phyloP scores from a whole-genome alignment of 2,888 invertebrate genomes.

The Saturnia japonica region DNA sequence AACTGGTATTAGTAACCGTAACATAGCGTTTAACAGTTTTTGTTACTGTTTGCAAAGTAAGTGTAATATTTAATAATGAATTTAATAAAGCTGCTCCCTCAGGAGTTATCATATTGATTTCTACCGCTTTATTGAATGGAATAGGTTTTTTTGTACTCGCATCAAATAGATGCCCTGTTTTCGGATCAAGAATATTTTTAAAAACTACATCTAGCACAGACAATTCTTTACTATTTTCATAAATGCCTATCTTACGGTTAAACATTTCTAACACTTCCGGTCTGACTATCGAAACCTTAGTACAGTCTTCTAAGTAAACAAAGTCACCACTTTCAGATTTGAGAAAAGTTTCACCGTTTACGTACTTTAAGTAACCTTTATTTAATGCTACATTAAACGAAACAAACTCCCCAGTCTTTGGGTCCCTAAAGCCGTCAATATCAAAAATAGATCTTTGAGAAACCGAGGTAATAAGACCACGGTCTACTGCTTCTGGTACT shows the following conservation, averaged over 20 bases:
- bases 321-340: slow-evolving; percentile 88
- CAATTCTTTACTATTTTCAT: slow-evolving; percentile 88
- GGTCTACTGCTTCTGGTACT: slow-evolving; percentile 93
- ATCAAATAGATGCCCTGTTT: slow-evolving; percentile 92
- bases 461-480: slow-evolving; percentile 93
- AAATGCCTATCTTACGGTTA: slow-evolving; percentile 90
- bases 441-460: slow-evolving; percentile 94
- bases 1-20: slow-evolving; percentile 86
- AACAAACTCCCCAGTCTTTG: slow-evolving; percentile 89
- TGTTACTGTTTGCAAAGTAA: slow-evolving; percentile 93
- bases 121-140: slow-evolving; percentile 92
- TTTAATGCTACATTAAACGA: slow-evolving; percentile 91
- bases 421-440: slow-evolving; percentile 94
- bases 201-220: slow-evolving; percentile 94
- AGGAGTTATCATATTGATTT: slow-evolving; percentile 91
- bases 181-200: slow-evolving; percentile 92
- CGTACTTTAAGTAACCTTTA: slow-evolving; percentile 89
- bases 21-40: slow-evolving; percentile 92
- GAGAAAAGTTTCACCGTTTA: slow-evolving; percentile 87
- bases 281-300: slow-evolving; percentile 88
- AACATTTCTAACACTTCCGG: slow-evolving; percentile 94
- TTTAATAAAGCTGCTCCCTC: slow-evolving; percentile 93
- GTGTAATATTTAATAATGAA: slow-evolving; percentile 92
- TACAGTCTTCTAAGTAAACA: slow-evolving; percentile 90
- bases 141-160: slow-evolving; percentile 86